These are phyloP conservation scores for Macrotus californicus DNA, from an alignment of 2,113 vertebrate species.

Conservation along the genomic window DNA sequence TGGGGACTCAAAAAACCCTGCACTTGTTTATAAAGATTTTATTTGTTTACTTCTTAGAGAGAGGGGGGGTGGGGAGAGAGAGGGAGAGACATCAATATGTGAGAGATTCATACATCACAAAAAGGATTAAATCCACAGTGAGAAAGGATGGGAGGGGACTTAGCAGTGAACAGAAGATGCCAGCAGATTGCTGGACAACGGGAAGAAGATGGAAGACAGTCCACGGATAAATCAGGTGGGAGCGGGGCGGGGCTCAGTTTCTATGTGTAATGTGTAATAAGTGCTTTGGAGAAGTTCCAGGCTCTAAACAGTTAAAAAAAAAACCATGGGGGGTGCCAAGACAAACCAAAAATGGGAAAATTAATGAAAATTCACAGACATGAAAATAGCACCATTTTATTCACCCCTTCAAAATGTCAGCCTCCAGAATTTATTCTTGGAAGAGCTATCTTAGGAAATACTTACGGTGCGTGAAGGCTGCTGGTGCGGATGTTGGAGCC, in stretches of 20 bases:
- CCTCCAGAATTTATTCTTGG: background rate
- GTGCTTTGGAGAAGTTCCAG: background rate
- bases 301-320: background rate
- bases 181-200: background rate
- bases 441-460: background rate
- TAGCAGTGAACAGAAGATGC: background rate
- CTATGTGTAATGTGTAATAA: background rate
- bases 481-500: background rate
- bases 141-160: background rate
- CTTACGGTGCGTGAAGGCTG: background rate
- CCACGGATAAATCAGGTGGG: background rate
- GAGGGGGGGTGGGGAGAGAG: too few relatives aligned
- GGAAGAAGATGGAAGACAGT: background rate
- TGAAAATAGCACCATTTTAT: background rate
- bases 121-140: background rate
- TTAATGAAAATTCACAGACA: background rate
- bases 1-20: background rate
- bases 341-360: background rate
- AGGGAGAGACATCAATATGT: too few relatives aligned
- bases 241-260: too few relatives aligned
- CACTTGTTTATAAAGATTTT: background rate
- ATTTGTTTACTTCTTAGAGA: too few relatives aligned
- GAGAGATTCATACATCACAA: background rate
- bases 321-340: background rate
- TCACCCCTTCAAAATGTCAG: background rate